Evolutionary conservation across 2,797 vertebrate genomes (phyloP), one percentile per base, ranked within the genome.

Genomic region (Chelmon rostratus): DNA sequence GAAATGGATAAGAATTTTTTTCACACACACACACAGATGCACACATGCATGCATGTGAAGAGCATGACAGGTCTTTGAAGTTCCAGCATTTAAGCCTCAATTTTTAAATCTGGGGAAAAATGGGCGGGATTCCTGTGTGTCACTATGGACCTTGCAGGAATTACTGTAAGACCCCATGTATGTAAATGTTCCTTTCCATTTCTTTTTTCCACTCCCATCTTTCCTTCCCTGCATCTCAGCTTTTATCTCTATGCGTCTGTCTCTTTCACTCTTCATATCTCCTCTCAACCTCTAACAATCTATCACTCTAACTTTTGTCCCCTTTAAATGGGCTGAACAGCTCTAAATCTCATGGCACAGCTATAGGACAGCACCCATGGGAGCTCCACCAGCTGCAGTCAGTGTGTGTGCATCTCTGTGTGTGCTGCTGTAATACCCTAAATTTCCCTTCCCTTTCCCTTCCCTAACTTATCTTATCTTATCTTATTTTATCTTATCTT

Each of bases 1-100:
- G 35, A 69, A 81, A 53, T 57, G 66, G 62, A 76, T 75, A 18
- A 33, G 44, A 13, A 21, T 50, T 40, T 25, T 57, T 63, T 15
- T 15, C 44, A 71, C 38, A 70, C 56, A 38, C 67, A 33, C 49
- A 49, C 68, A 69, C 15, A 59, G 19, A 37, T 25, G 65, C 40
- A 49, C 35, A 42, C 23, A 59, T 2, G 7, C 42, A 37, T 19
- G 23, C 47, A 47, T 67, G 44, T n/a, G 52, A 74, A 25, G 42
- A 82, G 54, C 64, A 57, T 72, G 63, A 73, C 69, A 54, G 59
- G 59, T 85, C 88, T 91, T 91, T 91, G 88, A 92, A 89, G 77
- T 84, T 81, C 67, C 76, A 85, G 79, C 66, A 74, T 57, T n/a
- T 72, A 81, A 82, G 49, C 77, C 68, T 85, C 21, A 1, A 11